Base-by-base conservation (phyloP, 2,797 vertebrate species). In the Rhincodon typus region DNA sequence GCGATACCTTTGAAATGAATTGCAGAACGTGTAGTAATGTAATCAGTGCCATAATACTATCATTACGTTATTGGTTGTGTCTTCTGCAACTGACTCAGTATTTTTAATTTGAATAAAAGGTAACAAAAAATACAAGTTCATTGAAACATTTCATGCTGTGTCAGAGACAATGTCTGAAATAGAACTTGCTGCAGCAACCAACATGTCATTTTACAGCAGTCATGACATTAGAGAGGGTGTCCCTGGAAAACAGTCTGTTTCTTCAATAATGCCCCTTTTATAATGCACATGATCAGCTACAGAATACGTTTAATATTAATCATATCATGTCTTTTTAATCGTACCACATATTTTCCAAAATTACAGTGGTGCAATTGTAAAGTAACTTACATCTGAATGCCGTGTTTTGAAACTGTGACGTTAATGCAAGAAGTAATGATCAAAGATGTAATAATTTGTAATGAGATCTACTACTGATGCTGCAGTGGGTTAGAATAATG, bases 401-500 rank as follows among this genome's bases (percentile, higher is more conserved):
- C 19, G 23, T 93, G 66, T 91, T 66, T 38, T 91, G 88, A 66
- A 66, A 42, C 62, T 67, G 57, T 66, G 66, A 67, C 67, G 53
- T 62, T 91, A n/a, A 19, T 93, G 62, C 90, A 93, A n/a, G n/a
- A 93, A 34, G 90, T 23, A 38, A 38, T 93, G 21, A 38, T 93
- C 30, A 90, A 90, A 57, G 23, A 90, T 62, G 57, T 57, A 90
- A n/a, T 90, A 84, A 66, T 90, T 88, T 62, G 1, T 93, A 69
- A 93, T 42, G 66, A 42, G 62, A 69, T 93, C 67, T 93, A 93
- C 62, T 67, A 66, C 62, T 93, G 90, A 42, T 93, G 88, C 57
- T 67, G 88, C 34, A 66, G 88, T n/a, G 34, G 53, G 62, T 50
- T 93, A 67, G 90, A 93, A 94, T 94, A 74, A 46, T 94, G 42